A percentile compares a stretch with the other conserved stretches of the same genome.
Evolutionary conservation across 1,140 invertebrate species (phyloP).

Genomic region (Ctenoplectra terminalis): DNA sequence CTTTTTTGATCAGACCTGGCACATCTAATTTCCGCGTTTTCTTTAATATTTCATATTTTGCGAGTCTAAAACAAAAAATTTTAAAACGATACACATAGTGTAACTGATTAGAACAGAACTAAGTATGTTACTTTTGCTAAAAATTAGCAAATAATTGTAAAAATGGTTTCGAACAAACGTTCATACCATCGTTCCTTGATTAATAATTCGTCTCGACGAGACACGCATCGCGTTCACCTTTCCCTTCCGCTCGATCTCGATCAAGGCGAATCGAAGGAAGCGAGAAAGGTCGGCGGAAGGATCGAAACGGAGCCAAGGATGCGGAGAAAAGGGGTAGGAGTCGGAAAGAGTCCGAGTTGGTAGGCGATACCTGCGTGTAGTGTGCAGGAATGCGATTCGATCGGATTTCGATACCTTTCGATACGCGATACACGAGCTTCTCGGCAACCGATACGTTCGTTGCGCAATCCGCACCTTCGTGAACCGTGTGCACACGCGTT

Average conservation of each 20-base stretch:
- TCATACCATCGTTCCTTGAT: too few species aligned
- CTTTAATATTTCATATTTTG: too few species aligned
- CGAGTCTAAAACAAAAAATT: too few species aligned
- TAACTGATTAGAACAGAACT: too few species aligned
- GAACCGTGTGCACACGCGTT: neutral
- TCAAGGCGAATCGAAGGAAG: neutral
- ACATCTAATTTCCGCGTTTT: too few species aligned
- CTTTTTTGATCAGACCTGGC: too few species aligned
- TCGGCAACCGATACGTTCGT: conserved; percentile 45
- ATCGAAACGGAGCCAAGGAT: neutral
- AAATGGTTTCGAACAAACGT: too few species aligned
- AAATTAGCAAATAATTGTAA: too few species aligned
- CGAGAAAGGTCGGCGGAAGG: neutral
- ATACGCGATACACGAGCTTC: conserved; percentile 54
- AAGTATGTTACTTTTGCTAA: too few species aligned
- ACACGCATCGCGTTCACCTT: neutral
- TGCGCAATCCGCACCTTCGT: conserved; percentile 25
- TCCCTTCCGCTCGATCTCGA: neutral
- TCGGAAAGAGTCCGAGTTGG: neutral
- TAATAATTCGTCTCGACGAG: neutral
- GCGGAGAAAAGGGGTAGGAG: neutral
- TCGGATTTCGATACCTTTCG: conserved; percentile 62
- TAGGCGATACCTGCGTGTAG: conserved; percentile 34
- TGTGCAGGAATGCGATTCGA: conserved; percentile 47
- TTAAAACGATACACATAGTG: too few species aligned